Evolutionary conservation across 2,113 vertebrate species (phyloP), one percentile per base, ranked within the genome.

Genomic region (Coturnix japonica): DNA sequence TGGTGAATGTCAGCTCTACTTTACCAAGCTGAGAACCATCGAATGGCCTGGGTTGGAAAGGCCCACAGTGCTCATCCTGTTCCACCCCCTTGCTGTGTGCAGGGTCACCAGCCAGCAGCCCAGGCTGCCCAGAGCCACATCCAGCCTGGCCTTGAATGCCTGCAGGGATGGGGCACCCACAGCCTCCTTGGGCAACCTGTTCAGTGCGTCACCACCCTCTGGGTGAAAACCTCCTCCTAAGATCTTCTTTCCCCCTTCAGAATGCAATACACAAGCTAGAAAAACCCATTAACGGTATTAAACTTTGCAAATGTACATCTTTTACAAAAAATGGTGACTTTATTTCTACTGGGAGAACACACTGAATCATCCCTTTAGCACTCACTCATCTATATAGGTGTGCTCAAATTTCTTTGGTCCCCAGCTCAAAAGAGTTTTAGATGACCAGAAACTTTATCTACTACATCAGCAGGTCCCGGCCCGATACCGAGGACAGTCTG

Each of bases 401-500:
- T 28, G 12, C 25, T 46, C 51, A 17, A 9, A 3, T 47, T 60
- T 22, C 44, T 90, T 78, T 80, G 81, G 67, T 70, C 60, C 26
- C 59, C 3, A 0, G 18, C n/a, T 97, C 94, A 99, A 92, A 98
- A 99, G 20, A 99, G 98, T 94, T 99, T 99, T 54, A 99, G 94
- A 90, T 99, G 98, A 86, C 99, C 99, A 18, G 98, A 99, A 85
- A 99, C 98, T 94, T 96, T 95, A 94, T 99, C 99, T 47, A 99
- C 80, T 21, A 99, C 57, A 78, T 98, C 98, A 46, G 98, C 97
- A 5, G 98, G 98, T 49, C 99, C 99, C 0, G 99, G 99, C 23
- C 99, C 99, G 2, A 99, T 96, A 1, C 99, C 99, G 12, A 99
- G 97, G 54, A 99, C 99, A 2, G 99, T 99, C 90, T 96, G 98